A percentile compares a stretch with the other conserved stretches of the same genome.
Conservation (phyloP, 2,113 vertebrate species). For the Chunga burmeisteri region DNA sequence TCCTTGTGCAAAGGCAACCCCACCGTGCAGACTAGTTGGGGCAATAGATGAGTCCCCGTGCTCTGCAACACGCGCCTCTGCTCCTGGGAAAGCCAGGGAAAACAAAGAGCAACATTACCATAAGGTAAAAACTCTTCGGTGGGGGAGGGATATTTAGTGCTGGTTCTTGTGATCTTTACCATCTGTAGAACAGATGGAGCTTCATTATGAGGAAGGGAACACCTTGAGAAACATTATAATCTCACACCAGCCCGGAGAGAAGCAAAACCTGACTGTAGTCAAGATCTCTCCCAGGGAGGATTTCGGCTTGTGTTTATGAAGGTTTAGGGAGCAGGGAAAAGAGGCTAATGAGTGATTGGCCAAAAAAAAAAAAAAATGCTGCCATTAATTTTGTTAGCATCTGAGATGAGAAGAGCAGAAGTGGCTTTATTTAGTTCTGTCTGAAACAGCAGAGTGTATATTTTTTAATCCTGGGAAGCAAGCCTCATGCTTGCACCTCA, state of each 20-base stretch:
- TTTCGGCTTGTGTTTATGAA: constrained; percentile 1
- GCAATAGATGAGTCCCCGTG: not conserved
- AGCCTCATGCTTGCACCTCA: not conserved
- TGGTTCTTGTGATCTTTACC: constrained; percentile 69
- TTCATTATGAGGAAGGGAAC: constrained; percentile 67
- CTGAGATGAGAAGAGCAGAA: not conserved
- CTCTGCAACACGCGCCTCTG: not conserved
- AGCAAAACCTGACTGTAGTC: constrained; percentile 52
- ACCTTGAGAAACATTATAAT: constrained; percentile 67
- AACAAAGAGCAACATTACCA: constrained; percentile 55
- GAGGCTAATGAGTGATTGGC: constrained; percentile 4
- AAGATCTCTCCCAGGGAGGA: constrained; percentile 13
- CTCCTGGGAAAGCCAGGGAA: constrained; percentile 28
- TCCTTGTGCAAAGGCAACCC: not conserved
- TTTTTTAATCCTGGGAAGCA: not conserved
- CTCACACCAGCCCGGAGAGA: constrained; percentile 49
- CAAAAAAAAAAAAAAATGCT: not conserved
- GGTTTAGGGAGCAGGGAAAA: constrained; percentile 32
- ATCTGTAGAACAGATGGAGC: constrained; percentile 70
- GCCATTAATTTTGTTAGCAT: constrained; percentile 20
- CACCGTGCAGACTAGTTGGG: not conserved
- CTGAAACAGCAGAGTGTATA: not conserved
- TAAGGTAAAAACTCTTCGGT: constrained; percentile 48
- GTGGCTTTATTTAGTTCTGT: constrained; percentile 26
- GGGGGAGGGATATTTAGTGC: constrained; percentile 64